Conservation (phyloP, 2,888 invertebrate species). For the Drosophila koepferae region DNA sequence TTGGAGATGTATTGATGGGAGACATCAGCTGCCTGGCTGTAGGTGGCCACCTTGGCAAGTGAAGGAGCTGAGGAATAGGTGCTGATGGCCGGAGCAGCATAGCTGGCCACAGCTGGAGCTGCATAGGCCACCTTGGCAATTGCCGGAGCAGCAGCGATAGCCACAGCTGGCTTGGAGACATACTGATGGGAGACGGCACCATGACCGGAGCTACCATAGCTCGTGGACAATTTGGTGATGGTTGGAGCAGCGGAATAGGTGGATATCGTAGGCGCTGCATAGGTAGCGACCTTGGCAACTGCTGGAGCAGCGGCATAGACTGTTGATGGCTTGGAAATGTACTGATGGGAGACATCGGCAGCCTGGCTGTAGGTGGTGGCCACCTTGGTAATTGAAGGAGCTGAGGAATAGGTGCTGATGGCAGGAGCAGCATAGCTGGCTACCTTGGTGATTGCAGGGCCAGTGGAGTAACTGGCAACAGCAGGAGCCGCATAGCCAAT, state of each 20-base stretch:
- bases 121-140: constrained; percentile 16
- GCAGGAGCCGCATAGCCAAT: constrained; percentile 54
- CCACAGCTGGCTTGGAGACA: constrained; percentile 66
- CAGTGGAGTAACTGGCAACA: constrained; percentile 45
- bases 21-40: constrained; percentile 56
- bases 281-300: constrained; percentile 47
- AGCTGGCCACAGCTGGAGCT: constrained; percentile 27
- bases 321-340: constrained; percentile 53
- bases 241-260: constrained; percentile 55
- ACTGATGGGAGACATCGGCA: constrained; percentile 68
- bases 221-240: constrained; percentile 37
- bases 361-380: constrained; percentile 40
- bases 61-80: constrained; percentile 42
- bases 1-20: constrained; percentile 69
- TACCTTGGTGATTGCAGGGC: constrained; percentile 60
- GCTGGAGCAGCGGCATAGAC: constrained; percentile 52
- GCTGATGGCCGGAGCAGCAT: constrained; percentile 37
- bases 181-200: constrained; percentile 65
- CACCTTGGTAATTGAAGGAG: constrained; percentile 61
- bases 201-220: constrained; percentile 34
- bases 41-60: constrained; percentile 52
- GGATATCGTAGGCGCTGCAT: constrained; percentile 54
- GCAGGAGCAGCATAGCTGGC: constrained; percentile 66
- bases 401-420: constrained; percentile 49
- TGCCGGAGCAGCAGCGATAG: neutral